A percentile compares a stretch with the other conserved stretches of the same genome.
These are phyloP conservation scores for Formica aserva DNA, from an alignment of 2,888 invertebrate species.

Conservation along the genomic window DNA sequence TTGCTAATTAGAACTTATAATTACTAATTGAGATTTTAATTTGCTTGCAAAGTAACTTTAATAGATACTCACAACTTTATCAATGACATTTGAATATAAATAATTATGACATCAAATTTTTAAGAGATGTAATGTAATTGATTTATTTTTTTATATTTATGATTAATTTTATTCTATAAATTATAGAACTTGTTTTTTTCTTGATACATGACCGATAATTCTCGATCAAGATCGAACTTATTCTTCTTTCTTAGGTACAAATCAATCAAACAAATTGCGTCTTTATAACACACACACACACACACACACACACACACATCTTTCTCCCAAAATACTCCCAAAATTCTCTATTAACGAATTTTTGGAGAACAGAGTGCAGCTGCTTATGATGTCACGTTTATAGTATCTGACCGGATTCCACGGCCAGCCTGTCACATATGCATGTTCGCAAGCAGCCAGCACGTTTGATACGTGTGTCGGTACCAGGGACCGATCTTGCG, in stretches of 20 bases:
- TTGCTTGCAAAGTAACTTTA: conserved; percentile 4
- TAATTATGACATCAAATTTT: background rate
- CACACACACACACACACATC: background rate
- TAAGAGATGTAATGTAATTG: background rate
- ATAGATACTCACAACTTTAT: background rate
- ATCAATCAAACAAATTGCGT: background rate
- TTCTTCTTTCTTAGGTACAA: background rate
- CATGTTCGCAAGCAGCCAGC: background rate
- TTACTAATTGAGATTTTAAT: background rate
- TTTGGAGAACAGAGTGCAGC: conserved; percentile 23
- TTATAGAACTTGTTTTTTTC: background rate
- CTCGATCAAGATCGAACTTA: background rate
- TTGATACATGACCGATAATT: background rate
- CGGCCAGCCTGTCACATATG: conserved; percentile 31
- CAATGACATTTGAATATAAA: background rate
- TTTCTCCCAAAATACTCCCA: background rate
- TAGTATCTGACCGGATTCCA: conserved; percentile 38
- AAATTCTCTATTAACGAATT: background rate
- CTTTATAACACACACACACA: background rate
- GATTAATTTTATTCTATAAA: background rate
- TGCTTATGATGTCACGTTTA: conserved; percentile 25
- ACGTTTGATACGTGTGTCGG: conserved; percentile 27
- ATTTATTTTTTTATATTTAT: background rate
- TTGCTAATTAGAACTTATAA: conserved; percentile 29
- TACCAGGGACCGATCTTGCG: conserved; percentile 73